phyloP scores from a whole-genome alignment of 2,797 vertebrate genomes.

The Pachyuromys duprasi region DNA sequence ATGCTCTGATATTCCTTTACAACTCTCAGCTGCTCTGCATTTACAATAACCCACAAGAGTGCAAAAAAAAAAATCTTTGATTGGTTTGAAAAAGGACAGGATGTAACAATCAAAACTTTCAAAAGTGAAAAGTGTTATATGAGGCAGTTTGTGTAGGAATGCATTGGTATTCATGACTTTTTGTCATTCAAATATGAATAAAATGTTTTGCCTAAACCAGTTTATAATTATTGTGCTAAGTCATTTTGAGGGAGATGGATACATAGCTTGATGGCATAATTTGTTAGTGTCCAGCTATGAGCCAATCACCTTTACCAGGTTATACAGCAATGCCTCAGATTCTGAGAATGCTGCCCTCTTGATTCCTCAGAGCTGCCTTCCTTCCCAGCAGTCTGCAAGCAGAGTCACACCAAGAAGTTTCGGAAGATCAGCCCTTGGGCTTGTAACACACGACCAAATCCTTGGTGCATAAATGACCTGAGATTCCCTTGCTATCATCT shows the following conservation, averaged over 20 bases:
- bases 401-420: not conserved
- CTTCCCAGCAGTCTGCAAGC: not conserved
- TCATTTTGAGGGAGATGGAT: not conserved
- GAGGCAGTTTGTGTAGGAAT: conserved; percentile 21
- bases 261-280: not conserved
- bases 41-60: not conserved
- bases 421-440: not conserved
- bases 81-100: not conserved
- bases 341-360: not conserved
- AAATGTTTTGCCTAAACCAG: conserved; percentile 7
- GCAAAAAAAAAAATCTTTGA: not conserved
- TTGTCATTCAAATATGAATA: conserved; percentile 30
- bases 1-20: not conserved
- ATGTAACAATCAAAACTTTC: not conserved
- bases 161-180: conserved; percentile 10
- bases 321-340: not conserved
- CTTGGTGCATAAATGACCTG: not conserved
- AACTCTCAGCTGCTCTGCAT: not conserved
- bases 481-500: not conserved
- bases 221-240: conserved; percentile 22
- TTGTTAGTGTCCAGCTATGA: not conserved
- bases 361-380: not conserved
- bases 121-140: conserved; percentile 41
- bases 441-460: not conserved
- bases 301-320: not conserved